A percentile compares a stretch with the other conserved stretches of the same genome.
These are phyloP conservation scores for Mus spicilegus DNA, from an alignment of 2,113 vertebrate genomes.

Conservation along the genomic window DNA sequence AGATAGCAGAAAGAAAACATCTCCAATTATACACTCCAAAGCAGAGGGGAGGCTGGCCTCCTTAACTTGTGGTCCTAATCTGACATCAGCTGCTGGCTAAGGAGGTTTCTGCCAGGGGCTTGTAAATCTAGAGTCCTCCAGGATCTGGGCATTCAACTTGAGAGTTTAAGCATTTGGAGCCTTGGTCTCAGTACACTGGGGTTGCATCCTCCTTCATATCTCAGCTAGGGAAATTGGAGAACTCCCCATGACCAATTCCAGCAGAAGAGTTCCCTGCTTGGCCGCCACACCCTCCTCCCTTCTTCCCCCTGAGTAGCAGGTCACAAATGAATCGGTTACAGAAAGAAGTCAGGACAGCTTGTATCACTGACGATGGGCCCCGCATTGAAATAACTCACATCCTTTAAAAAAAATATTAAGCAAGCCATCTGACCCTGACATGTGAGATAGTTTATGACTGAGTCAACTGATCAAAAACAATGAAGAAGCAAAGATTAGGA, in stretches of 20 bases:
- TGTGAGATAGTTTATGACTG: slow-evolving; percentile 37
- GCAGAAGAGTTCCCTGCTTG: neutral
- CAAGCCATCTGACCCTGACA: slow-evolving; percentile 13
- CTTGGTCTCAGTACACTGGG: neutral
- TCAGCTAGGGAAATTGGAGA: neutral
- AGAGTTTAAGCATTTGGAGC: neutral
- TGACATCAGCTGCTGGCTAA: neutral
- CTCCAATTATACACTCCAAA: slow-evolving; percentile 5
- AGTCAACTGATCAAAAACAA: slow-evolving; percentile 69
- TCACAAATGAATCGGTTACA: slow-evolving; percentile 36
- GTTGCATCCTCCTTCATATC: neutral
- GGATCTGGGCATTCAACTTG: neutral
- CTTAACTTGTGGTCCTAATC: slow-evolving; percentile 9
- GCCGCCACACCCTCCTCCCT: neutral
- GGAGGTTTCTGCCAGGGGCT: neutral
- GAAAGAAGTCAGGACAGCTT: slow-evolving; percentile 10
- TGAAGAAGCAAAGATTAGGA: slow-evolving; percentile 65
- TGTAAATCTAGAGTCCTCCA: neutral
- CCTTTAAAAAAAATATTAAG: slow-evolving; percentile 67
- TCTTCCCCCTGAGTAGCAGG: neutral
- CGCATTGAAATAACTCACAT: slow-evolving; percentile 53
- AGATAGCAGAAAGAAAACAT: neutral
- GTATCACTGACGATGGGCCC: neutral
- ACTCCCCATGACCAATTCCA: neutral
- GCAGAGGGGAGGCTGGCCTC: neutral